Percentiles rank a stretch among this genome's conserved stretches.
Conservation (phyloP, 1,140 invertebrate species). For the Globodera rostochiensis region DNA sequence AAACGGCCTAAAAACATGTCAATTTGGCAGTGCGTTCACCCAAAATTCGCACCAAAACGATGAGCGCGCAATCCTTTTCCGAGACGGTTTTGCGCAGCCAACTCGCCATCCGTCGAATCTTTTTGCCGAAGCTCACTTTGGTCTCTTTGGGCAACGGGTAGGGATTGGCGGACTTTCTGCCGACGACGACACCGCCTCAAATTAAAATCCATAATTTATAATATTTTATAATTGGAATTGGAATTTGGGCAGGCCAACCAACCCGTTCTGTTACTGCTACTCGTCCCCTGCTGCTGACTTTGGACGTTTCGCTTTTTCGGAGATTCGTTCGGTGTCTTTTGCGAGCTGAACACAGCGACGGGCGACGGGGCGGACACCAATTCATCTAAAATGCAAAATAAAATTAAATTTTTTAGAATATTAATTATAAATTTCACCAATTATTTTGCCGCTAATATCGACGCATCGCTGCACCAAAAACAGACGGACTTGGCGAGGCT, state of each 20-base stretch:
- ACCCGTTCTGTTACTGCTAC: conserved; percentile 19
- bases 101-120: conserved; percentile 34
- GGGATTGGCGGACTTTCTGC: conserved; percentile 1
- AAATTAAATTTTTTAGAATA: neutral
- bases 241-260: too few species aligned
- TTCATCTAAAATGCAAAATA: conserved; percentile 35
- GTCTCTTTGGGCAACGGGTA: conserved; percentile 23
- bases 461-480: conserved; percentile 49
- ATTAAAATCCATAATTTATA: neutral
- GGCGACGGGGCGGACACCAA: conserved; percentile 52
- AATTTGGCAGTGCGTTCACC: neutral
- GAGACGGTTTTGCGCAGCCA: conserved; percentile 47
- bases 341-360: conserved; percentile 47
- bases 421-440: conserved; percentile 1
- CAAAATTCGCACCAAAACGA: conserved; percentile 50
- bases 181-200: neutral
- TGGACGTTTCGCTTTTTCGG: conserved; percentile 41
- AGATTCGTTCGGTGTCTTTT: conserved; percentile 39
- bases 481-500: conserved; percentile 54
- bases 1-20: conserved; percentile 46
- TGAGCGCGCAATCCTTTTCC: conserved; percentile 49
- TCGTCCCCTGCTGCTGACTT: conserved; percentile 11
- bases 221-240: neutral
- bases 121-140: conserved; percentile 53
- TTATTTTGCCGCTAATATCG: conserved; percentile 25